Evolutionary conservation across 2,113 vertebrate genomes (phyloP), one percentile per base, ranked within the genome.

Genomic region (Leptocoma aspasia): DNA sequence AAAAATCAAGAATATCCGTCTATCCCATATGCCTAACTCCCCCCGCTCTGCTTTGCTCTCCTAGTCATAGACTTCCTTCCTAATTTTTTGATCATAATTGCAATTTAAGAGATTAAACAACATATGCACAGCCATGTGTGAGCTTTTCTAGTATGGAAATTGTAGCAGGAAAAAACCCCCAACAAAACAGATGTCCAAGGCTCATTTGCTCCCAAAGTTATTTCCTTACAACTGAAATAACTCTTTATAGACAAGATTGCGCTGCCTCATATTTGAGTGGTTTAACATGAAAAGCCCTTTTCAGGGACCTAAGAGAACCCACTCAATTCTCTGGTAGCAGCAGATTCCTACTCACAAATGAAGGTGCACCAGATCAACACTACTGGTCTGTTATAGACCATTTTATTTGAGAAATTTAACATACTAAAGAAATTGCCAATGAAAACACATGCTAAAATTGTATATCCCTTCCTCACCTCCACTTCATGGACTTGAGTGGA

Each of bases 41-140:
- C 24, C 79, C 71, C 54, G 16, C 85, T 49, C 7, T 4, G 39
- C 52, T 54, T 88, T 81, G 53, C 63, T 93, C 66, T 90, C 79
- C 75, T 56, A 76, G 92, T 82, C 82, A 69, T 80, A 88, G 90
- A 95, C 93, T 97, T 96, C 94, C 95, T 94, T 95, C 95, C 88
- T 94, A 71, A 90, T 95, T 95, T 95, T 96, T 97, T 93, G 54
- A 96, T 85, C 85, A 60, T 90, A 96, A 97, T 94, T 94, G 59
- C 94, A 95, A 95, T 96, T 96, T 95, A 94, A 90, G 85, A 92
- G 80, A 96, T 96, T 96, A 96, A 94, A 96, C 92, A 96, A 94
- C 94, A 94, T 93, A 95, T 86, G 94, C 57, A 78, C 52, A 93
- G 94, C 93, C 95, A 96, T 95, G 94, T 96, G 93, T 71, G 73